Conservation (phyloP, 2,797 vertebrate species). For the Manis crassicaudata region DNA sequence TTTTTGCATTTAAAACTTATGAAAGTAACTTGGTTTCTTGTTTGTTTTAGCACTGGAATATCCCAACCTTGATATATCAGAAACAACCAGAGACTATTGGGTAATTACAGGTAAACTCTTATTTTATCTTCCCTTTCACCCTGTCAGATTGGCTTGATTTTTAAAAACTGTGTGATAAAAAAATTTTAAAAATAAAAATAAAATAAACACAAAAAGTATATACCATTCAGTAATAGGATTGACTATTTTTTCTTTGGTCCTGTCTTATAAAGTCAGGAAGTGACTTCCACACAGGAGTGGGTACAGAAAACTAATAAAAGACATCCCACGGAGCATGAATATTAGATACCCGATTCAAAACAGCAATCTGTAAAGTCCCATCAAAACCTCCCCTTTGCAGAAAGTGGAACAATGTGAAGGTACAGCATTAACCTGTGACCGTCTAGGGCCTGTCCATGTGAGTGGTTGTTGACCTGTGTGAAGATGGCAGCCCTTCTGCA, state of each 20-base stretch:
- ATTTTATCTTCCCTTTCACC: not conserved
- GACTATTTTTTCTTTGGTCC: not conserved
- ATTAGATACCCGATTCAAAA: not conserved
- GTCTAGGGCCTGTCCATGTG: not conserved
- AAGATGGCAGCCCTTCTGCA: not conserved
- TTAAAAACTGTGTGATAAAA: not conserved
- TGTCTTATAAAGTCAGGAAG: not conserved
- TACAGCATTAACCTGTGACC: not conserved
- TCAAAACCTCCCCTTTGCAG: not conserved
- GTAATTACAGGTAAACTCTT: conserved; percentile 94
- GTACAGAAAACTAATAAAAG: not conserved
- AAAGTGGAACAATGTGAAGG: not conserved
- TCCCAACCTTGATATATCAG: conserved; percentile 96
- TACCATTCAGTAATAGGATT: not conserved
- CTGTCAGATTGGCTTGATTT: not conserved
- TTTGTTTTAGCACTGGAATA: conserved; percentile 94
- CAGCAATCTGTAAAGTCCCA: not conserved
- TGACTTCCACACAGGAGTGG: not conserved
- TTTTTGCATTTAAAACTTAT: not conserved
- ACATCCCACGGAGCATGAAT: not conserved
- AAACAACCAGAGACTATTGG: conserved; percentile 96
- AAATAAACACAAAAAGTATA: not conserved
- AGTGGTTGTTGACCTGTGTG: not conserved
- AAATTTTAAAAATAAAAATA: not conserved
- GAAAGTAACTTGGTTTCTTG: conserved; percentile 35